Conservation (phyloP, 2,888 invertebrate species). For the Hirtodrosophila alboralis region DNA sequence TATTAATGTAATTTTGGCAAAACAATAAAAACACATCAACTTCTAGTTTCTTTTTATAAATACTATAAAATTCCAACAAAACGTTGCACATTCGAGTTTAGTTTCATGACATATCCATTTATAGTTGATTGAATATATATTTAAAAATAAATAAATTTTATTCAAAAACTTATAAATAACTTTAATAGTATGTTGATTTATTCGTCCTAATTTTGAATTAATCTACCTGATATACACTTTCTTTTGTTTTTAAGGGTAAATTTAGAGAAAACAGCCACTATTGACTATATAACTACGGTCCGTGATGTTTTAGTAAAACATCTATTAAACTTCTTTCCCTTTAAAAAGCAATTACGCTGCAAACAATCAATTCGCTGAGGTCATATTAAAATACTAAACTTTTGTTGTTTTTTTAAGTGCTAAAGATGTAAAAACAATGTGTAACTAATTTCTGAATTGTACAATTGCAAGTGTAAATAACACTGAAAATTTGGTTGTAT, state of each 20-base stretch:
- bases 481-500: no score
- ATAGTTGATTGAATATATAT: no score
- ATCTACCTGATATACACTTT: no score
- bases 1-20: constrained; percentile 6
- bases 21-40: not conserved
- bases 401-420: not conserved
- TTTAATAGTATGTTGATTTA: no score
- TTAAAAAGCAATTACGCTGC: constrained; percentile 7
- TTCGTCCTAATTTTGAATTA: no score
- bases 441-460: not conserved
- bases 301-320: no score
- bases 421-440: not conserved
- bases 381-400: constrained; percentile 9
- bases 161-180: not conserved
- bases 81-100: not conserved
- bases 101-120: no score
- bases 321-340: constrained; percentile 2
- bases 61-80: not conserved
- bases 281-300: no score
- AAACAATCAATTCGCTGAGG: constrained; percentile 27
- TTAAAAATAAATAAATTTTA: not conserved
- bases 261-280: no score
- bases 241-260: no score
- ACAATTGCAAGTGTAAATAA: no score
- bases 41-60: not conserved